A percentile compares a stretch with the other conserved stretches of the same genome.
Conservation (phyloP, 2,113 vertebrate species). For the Nymphicus hollandicus region DNA sequence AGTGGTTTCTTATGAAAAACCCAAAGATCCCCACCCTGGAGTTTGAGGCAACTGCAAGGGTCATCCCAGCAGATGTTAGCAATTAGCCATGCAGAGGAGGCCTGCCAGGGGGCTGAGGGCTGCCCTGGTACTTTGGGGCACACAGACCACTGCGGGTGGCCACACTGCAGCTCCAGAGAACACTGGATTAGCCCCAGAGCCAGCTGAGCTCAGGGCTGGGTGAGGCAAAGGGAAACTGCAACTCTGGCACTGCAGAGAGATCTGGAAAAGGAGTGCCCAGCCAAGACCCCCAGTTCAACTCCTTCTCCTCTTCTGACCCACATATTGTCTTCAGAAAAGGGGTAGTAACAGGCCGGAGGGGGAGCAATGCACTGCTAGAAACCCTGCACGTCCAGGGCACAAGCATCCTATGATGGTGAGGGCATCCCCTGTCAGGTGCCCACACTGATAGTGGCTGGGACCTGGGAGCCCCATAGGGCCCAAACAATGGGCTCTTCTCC, state of each 20-base stretch:
- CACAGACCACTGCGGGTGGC: rapidly evolving
- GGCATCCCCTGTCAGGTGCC: not conserved
- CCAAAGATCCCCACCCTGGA: not conserved
- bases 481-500: not conserved
- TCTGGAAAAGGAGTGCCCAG: not conserved
- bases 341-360: not conserved
- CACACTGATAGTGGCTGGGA: not conserved
- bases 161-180: rapidly evolving
- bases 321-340: not conserved
- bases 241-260: rapidly evolving
- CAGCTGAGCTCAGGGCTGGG: rapidly evolving
- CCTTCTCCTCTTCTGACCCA: not conserved
- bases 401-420: not conserved
- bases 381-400: rapidly evolving
- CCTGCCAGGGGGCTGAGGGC: rapidly evolving
- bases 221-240: not conserved
- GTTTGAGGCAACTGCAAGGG: not conserved
- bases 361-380: not conserved
- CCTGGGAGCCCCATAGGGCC: not conserved
- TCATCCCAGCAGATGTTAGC: not conserved
- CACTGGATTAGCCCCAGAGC: not conserved
- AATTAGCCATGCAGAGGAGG: not conserved
- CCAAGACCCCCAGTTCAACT: not conserved
- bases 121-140: not conserved
- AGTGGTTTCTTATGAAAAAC: conserved; percentile 16